Evolutionary conservation across 92 coral and sea anemone species (phyloP).

Genomic region (Metridium senile): DNA sequence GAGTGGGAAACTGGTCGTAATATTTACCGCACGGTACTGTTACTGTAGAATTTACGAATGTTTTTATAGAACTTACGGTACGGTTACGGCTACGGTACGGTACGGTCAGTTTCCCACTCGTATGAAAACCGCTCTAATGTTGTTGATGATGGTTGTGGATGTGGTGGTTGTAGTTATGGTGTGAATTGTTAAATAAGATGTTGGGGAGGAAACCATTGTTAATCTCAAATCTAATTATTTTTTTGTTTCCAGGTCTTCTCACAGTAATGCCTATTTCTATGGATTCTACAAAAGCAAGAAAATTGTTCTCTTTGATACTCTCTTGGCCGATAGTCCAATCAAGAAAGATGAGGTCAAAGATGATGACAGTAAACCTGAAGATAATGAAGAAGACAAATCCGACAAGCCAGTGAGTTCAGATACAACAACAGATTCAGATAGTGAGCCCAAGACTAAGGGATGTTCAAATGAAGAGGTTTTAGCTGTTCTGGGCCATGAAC

Average conservation of each 20-base stretch:
- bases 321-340: conserved; percentile 81
- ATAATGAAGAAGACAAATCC: conserved; percentile 10
- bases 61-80: too few relatives aligned
- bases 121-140: too few relatives aligned
- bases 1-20: too few relatives aligned
- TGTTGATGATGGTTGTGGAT: too few relatives aligned
- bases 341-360: conserved; percentile 46
- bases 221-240: too few relatives aligned
- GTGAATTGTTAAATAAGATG: too few relatives aligned
- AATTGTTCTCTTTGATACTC: conserved; percentile 90
- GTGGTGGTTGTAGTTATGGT: too few relatives aligned
- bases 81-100: too few relatives aligned
- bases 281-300: conserved; percentile 98
- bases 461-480: conserved; percentile 95
- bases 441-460: conserved; percentile 56
- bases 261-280: conserved; percentile 97
- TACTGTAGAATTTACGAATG: too few relatives aligned
- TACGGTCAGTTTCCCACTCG: too few relatives aligned
- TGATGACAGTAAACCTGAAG: conserved; percentile 14
- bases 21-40: too few relatives aligned
- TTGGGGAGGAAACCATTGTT: too few relatives aligned
- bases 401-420: conserved; percentile 6
- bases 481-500: conserved; percentile 91
- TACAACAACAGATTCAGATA: background rate
- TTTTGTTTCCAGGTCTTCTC: conserved; percentile 51